Evolutionary conservation across 2,113 vertebrate genomes (phyloP).

Genomic region (Notechis scutatus): DNA sequence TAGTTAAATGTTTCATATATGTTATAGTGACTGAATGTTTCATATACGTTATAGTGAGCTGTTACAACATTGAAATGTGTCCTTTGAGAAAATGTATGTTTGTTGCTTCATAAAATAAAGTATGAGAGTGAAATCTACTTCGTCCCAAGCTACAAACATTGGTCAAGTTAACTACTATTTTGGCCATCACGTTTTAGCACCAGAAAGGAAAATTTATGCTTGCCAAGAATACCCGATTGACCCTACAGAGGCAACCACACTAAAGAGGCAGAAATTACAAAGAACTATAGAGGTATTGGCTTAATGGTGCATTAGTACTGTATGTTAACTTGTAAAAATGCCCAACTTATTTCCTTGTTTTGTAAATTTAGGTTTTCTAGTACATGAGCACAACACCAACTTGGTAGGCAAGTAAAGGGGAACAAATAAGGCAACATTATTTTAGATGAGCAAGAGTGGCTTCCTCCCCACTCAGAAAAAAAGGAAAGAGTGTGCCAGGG

Average conservation of each 20-base stretch:
- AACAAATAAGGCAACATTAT: background rate
- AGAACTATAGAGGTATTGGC: background rate
- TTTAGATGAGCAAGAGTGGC: background rate
- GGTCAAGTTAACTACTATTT: background rate
- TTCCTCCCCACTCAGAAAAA: background rate
- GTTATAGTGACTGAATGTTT: background rate
- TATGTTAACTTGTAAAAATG: background rate
- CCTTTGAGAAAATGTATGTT: background rate
- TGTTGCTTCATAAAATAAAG: background rate
- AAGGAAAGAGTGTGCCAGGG: background rate
- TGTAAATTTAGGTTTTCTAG: background rate
- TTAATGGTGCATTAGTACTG: background rate
- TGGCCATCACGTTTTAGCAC: background rate
- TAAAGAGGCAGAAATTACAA: background rate
- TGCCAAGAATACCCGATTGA: rapidly evolving
- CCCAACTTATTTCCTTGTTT: background rate
- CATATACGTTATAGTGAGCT: background rate
- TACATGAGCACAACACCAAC: background rate
- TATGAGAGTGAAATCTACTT: too few relatives aligned
- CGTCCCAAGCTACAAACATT: background rate
- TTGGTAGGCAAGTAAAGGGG: background rate
- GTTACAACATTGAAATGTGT: rapidly evolving
- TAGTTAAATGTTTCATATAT: background rate
- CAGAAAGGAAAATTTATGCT: background rate
- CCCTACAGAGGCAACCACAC: background rate